Base-by-base conservation (phyloP, 2,888 invertebrate species). In the Trachelus tabidus region DNA sequence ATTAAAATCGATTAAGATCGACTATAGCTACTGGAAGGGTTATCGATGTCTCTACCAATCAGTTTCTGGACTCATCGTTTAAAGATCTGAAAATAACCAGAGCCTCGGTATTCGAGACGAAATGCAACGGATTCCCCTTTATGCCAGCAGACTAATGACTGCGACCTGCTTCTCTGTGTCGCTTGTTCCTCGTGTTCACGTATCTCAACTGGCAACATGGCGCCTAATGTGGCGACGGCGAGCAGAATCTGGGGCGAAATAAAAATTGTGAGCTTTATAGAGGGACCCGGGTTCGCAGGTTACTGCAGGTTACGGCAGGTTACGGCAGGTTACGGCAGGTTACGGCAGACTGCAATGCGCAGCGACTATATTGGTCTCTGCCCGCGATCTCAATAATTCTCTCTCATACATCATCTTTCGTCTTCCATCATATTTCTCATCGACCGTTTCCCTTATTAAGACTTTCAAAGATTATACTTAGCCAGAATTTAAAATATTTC, bases 1-100 rank as follows among this genome's bases (percentile, higher is more conserved):
- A 83, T 83, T 82, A 80, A 79, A 85, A 83, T 84, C 77, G 73
- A 83, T 83, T 82, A 80, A 79, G 84, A 83, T 83, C 77, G 75
- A 68, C 81, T 76, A 81, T 74, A 30, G 68, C 76, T 73, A 79
- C 75, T 77, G 56, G 76, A 68, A 30, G 40, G 73, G 35, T 30
- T 12, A 69, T 30, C n/a, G 35, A 73, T 15, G 35, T 23, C 34
- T n/a, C 34, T 68, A 68, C 69, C 73, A 75, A 80, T 77, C 73
- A 68, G 71, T 75, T 68, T 37, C 76, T 37, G 40, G 71, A 79
- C 37, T 78, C 34, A 37, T n/a, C 71, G n/a, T 12, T 33, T 23
- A 75, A 56, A 31, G 40, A 40, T 15, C 15, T 40, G 15, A 15
- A 40, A 15, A 40, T 40, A 4, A 4, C 40, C 40, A 15, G 40